Evolutionary conservation across 2,113 vertebrate genomes (phyloP), one percentile per base, ranked within the genome.

Genomic region (Bos javanicus): DNA sequence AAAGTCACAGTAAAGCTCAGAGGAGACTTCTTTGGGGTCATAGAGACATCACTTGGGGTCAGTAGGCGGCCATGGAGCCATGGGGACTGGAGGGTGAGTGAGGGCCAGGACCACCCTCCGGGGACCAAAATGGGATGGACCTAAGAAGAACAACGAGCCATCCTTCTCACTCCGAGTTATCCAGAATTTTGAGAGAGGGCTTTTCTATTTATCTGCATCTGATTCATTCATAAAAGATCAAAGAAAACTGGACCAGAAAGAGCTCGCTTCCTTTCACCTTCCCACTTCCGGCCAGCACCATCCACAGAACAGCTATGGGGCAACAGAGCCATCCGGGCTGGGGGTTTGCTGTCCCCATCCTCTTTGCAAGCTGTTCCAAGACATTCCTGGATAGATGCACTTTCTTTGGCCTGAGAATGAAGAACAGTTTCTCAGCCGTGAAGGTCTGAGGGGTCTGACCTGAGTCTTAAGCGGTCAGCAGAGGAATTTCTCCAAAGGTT

Each of bases 311-410:
- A 23, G 84, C 52, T 1, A 28, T 1, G 5, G 0, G 4, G 30
- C 13, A 7, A 25, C 2, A 7, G 7, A 3, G 48, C 6, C 2
- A 4, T 11, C 14, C 23, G 0, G 0, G 25, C n/a, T 9, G 6
- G 3, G 0, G 7, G n/a, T 39, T 8, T 21, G 30, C 25, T 7
- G 28, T 9, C 23, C 0, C 33, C 50, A 12, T 43, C 2, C 52
- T 67, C 43, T n/a, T 4, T 2, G 16, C 11, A 4, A 30, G 17
- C 8, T 12, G n/a, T 43, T 28, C 28, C 19, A 14, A 26, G 15
- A 56, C 1, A 39, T 3, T 9, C 36, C 36, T 56, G 23, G 25
- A 3, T 46, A 56, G 85, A n/a, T 0, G 6, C 33, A 26, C 57
- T 14, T 60, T 30, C 67, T 62, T 12, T 1, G 19, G 33, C 62